A percentile compares a stretch with the other conserved stretches of the same genome.
Conservation (phyloP, 2,797 vertebrate species). For the Anas capensis region DNA sequence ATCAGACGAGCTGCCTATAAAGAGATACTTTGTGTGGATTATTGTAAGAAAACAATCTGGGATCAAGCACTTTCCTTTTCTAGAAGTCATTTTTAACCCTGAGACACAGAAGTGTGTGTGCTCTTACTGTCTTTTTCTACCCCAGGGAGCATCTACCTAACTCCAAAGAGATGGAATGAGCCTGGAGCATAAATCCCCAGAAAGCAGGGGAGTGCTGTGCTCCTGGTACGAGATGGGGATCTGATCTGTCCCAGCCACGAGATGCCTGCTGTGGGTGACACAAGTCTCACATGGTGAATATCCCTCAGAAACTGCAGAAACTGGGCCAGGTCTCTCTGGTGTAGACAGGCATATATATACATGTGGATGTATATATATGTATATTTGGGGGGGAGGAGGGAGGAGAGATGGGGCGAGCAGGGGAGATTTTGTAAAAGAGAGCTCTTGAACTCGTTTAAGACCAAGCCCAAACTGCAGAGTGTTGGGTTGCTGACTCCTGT, state of each 20-base stretch:
- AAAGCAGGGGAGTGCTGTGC: not conserved
- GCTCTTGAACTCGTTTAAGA: not conserved
- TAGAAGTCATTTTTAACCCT: not conserved
- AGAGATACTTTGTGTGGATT: not conserved
- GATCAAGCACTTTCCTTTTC: not conserved
- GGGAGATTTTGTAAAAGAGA: not conserved
- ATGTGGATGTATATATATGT: too few species aligned
- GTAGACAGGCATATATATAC: not conserved
- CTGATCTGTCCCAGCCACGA: not conserved
- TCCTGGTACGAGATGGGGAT: not conserved
- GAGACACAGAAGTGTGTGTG: rapidly evolving
- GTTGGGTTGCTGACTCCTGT: not conserved
- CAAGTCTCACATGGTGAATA: rapidly evolving
- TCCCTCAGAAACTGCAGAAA: not conserved
- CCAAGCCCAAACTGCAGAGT: not conserved
- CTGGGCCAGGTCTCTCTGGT: not conserved
- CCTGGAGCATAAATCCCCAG: not conserved
- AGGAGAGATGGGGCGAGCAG: too few species aligned
- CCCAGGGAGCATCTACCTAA: not conserved
- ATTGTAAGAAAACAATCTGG: not conserved
- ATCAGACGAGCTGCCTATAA: not conserved
- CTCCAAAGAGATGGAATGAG: not conserved
- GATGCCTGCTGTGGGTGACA: rapidly evolving
- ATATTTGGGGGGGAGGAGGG: too few species aligned
- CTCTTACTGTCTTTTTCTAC: not conserved